Conservation (phyloP, 2,888 invertebrate species). For the Aleiodes leptofemur region DNA sequence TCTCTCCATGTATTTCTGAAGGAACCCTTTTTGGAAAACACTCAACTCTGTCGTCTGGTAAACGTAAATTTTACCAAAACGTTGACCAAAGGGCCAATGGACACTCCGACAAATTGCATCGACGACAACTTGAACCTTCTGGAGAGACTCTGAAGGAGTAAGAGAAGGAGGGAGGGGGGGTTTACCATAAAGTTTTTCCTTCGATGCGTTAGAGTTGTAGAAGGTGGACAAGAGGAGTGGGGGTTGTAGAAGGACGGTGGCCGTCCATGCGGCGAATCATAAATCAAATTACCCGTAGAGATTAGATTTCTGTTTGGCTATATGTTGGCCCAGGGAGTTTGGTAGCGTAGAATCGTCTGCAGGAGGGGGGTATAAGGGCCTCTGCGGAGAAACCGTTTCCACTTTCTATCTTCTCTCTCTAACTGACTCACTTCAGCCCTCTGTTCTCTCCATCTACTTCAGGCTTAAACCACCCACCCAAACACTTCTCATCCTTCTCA, state of each 20-base stretch:
- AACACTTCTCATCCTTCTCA: slow-evolving; percentile 54
- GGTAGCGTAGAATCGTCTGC: slow-evolving; percentile 49
- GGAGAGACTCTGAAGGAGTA: slow-evolving; percentile 14
- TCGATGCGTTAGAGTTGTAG: slow-evolving; percentile 40
- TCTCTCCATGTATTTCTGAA: slow-evolving; percentile 1
- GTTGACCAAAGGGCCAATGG: slow-evolving; percentile 57
- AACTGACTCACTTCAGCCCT: slow-evolving; percentile 40
- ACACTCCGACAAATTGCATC: slow-evolving; percentile 66
- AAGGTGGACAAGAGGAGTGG: slow-evolving; percentile 41
- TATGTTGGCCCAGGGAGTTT: slow-evolving; percentile 53
- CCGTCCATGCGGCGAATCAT: slow-evolving; percentile 62
- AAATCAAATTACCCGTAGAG: slow-evolving; percentile 73
- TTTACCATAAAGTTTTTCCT: slow-evolving; percentile 54
- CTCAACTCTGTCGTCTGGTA: slow-evolving; percentile 41
- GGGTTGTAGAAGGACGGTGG: slow-evolving; percentile 39
- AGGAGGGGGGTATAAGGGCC: slow-evolving; percentile 43
- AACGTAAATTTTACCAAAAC: slow-evolving; percentile 62
- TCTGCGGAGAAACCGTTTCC: slow-evolving; percentile 51
- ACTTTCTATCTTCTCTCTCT: slow-evolving; percentile 55
- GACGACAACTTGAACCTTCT: slow-evolving; percentile 59
- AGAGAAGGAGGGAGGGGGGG: slow-evolving; percentile 22
- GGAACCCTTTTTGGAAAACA: neutral
- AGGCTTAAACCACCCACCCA: slow-evolving; percentile 48
- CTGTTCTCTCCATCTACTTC: slow-evolving; percentile 50
- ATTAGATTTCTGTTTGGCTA: slow-evolving; percentile 73